Evolutionary conservation across 2,888 invertebrate species (phyloP), one percentile per base, ranked within the genome.

Genomic region (Subacronicta megacephala): DNA sequence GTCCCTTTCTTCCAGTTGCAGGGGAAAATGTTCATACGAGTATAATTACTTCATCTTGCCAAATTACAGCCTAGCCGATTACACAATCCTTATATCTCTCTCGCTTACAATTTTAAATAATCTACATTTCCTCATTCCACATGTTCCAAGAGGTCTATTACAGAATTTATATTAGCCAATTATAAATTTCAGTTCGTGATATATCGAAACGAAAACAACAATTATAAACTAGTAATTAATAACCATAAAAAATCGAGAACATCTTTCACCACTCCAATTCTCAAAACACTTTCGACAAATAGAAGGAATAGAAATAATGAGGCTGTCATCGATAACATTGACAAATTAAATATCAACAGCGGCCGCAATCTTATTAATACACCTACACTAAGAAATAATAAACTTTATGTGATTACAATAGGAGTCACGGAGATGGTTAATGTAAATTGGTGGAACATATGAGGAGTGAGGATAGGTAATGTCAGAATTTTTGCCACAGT

Each of bases 321-420:
- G 81, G 64, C 89, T 90, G 90, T 91, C 93, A 90, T 82, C 84
- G 80, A 80, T 83, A 90, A 91, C 91, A 90, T 90, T 93, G 92
- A 93, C 92, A 92, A 92, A 93, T 93, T 92, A 90, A 92, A 92
- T 88, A 90, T 87, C 87, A 89, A 85, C 85, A 83, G 69, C 45
- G 54, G 65, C 65, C 42, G 66, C 73, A 51, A 68, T 23, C 17
- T 47, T 67, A 53, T 12, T 20, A 18, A 40, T 23, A 40, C 26
- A 37, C 10, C 10, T 20, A 16, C 10, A 33, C 6, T 42, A 31
- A 10, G 23, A 46, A 12, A 76, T 62, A 60, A 42, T 68, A 40
- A 60, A 64, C 68, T 64, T 76, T 81, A 52, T 6, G 1, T 5
- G 1, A 53, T 53, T 7, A 38, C 3, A 31, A 54, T 77, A 78